Evolutionary conservation across 2,888 invertebrate species (phyloP), one percentile per base, ranked within the genome.

Genomic region (Drosophila sordidapex): DNA sequence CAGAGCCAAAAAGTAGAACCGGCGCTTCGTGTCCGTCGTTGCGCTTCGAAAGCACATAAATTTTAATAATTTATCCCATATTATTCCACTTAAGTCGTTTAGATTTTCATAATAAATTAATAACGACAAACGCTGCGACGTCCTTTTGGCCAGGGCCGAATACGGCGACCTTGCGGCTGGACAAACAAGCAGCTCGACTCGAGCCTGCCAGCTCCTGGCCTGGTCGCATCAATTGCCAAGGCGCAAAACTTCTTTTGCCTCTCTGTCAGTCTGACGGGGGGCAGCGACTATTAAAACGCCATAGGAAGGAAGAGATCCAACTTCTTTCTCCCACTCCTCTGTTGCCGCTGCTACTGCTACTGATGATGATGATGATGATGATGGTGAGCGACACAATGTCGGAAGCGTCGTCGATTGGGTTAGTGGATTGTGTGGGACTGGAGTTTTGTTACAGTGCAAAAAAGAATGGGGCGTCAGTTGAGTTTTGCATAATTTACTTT

Each of bases 91-190:
- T 91, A 91, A 92, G 91, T 92, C 91, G 91, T 91, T 91, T 90
- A 91, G 91, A 91, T 91, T 91, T 92, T 91, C 91, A 91, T 92
- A 92, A 91, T 91, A 91, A 91, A 91, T 91, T 91, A 92, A 91
- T 92, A 91, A 89, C 90, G 89, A 83, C 81, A 77, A 81, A 76
- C 83, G 75, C 69, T 71, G 75, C 66, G 70, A 66, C 65, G 76
- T 80, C 80, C 56, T 67, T 56, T 31, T 43, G 57, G 43, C 57
- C 31, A 57, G 57, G 11, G 31, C 40, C 31, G 21, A 40, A 57
- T 57, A 53, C 58, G 74, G 70, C 80, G 83, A 83, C 88, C 85
- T 83, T 87, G 74, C 59, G 65, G 49, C 74, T 38, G 79, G 79
- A 77, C 75, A 75, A 75, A 78, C 75, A 75, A 67, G 62, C n/a